Percentiles rank a stretch among this genome's conserved stretches.
These are phyloP conservation scores for Helicoverpa zea DNA, from an alignment of 1,140 invertebrate species.

Conservation along the genomic window DNA sequence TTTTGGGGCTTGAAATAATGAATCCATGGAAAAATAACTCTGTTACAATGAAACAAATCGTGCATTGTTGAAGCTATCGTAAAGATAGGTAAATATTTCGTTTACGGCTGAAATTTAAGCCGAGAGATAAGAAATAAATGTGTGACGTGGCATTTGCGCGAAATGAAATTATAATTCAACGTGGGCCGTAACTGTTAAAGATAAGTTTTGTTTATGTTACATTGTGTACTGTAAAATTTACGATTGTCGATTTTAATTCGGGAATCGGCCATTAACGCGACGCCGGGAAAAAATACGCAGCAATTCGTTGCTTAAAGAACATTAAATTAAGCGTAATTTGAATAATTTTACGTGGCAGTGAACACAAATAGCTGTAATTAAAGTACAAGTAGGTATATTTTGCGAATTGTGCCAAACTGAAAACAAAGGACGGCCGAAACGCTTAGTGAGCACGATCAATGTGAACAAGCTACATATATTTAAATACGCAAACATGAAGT, in stretches of 20 bases:
- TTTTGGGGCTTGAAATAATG: conserved; percentile 12
- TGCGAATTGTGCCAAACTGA: conserved; percentile 63
- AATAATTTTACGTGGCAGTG: conserved; percentile 81
- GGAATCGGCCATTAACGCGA: conserved; percentile 76
- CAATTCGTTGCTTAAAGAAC: conserved; percentile 77
- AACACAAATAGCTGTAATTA: conserved; percentile 81
- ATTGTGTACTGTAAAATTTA: conserved; percentile 67
- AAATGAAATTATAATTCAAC: conserved; percentile 58
- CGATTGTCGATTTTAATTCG: conserved; percentile 77
- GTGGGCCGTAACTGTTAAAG: conserved; percentile 54
- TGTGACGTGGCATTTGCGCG: conserved; percentile 43
- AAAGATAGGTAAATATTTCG: conserved; percentile 49
- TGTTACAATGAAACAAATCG: conserved; percentile 35
- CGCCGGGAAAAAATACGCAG: conserved; percentile 72
- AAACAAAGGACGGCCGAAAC: conserved; percentile 54
- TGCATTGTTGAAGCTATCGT: conserved; percentile 54
- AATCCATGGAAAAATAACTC: conserved; percentile 19
- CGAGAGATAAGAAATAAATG: conserved; percentile 49
- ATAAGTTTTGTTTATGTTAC: conserved; percentile 67
- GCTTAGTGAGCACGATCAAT: conserved; percentile 56
- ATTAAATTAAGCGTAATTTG: conserved; percentile 81
- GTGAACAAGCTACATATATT: conserved; percentile 38
- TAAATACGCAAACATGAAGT: conserved; percentile 4
- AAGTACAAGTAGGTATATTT: conserved; percentile 65
- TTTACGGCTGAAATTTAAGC: conserved; percentile 41